Base-by-base conservation (phyloP, 2,797 vertebrate species). In the Tapera naevia region DNA sequence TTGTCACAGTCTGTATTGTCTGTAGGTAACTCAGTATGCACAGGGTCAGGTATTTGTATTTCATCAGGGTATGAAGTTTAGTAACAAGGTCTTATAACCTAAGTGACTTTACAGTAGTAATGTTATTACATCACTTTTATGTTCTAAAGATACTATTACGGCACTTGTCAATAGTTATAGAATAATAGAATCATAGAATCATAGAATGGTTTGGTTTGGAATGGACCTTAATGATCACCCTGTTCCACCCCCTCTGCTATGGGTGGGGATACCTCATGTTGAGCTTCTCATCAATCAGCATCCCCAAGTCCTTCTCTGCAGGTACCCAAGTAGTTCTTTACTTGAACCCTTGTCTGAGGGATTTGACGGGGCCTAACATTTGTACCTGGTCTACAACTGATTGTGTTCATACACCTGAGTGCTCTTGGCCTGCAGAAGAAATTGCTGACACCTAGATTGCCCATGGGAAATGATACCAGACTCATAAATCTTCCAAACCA, bases 81-180 rank as follows among this genome's bases (percentile, higher is more conserved):
- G 67, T 85, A 91, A 84, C 27, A 58, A 75, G 39, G 51, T 86
- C 84, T 84, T 76, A 73, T 90, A 91, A 86, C 74, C 56, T 67
- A 73, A 23, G 10, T 87, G 64, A 85, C 82, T 81, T 91, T 45
- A 16, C 70, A 71, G 70, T 60, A 66, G 13, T 37, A 75, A 50
- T 65, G 81, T 43, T 46, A 50, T 66, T 73, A 32, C 27, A 51
- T 72, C n/a, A n/a, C 27, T 71, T 89, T 73, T 33, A 19, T 80
- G 69, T 66, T 83, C 37, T 57, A 11, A 24, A 56, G 60, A 30
- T 32, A 62, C 5, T 13, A 30, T 60, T 51, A 25, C 5, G 17
- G 24, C 33, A 69, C 54, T 69, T 21, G 37, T 51, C 60, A 70
- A 30, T 64, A 45, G 43, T 39, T 76, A 66, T 41, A 41, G 39